A percentile compares a stretch with the other conserved stretches of the same genome.
Evolutionary conservation across 2,113 vertebrate species (phyloP).

Genomic region (Glareola pratincola): DNA sequence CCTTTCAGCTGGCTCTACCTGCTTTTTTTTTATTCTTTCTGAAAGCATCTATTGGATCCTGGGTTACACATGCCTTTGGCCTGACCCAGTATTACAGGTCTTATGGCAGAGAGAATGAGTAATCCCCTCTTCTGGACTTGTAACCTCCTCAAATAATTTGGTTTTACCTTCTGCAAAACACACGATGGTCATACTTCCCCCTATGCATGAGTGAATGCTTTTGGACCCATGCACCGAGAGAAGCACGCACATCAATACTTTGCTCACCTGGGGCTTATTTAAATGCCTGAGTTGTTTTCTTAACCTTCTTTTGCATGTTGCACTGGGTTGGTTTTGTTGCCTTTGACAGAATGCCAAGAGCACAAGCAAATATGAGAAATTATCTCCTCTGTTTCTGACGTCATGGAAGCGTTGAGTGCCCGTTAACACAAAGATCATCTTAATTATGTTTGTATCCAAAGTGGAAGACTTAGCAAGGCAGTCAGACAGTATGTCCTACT

Average conservation of each 20-base stretch:
- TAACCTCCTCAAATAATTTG: neutral
- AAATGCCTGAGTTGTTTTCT: neutral
- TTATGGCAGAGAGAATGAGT: neutral
- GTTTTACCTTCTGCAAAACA: neutral
- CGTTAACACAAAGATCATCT: neutral
- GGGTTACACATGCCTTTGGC: neutral
- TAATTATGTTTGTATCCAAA: neutral
- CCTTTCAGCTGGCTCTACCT: neutral
- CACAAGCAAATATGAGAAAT: neutral
- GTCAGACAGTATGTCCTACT: neutral
- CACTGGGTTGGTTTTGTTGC: neutral
- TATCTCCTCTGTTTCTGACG: neutral
- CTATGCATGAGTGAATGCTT: fast-evolving
- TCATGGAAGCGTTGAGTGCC: neutral
- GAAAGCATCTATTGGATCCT: neutral
- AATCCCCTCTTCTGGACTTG: neutral
- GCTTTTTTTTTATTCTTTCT: neutral
- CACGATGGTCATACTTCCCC: neutral
- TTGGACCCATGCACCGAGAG: fast-evolving
- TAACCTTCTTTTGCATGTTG: neutral
- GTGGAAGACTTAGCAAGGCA: neutral
- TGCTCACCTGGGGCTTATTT: neutral
- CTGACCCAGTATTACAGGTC: neutral
- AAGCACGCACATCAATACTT: neutral
- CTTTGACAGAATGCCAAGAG: neutral